Evolutionary conservation across 2,113 vertebrate species (phyloP).

Genomic region (Hyaena hyaena): DNA sequence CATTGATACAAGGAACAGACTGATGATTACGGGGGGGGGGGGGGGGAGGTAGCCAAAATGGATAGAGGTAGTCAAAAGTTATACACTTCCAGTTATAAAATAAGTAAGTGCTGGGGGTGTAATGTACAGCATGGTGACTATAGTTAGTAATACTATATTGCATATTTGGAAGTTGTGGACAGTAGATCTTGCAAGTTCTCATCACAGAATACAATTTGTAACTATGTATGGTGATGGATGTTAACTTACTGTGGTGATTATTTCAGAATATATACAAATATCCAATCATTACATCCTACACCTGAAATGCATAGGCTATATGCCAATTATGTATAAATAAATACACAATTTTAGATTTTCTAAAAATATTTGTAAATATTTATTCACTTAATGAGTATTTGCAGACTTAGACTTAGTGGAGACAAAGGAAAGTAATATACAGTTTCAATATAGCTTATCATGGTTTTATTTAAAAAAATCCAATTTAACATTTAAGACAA

Average conservation of each 20-base stretch:
- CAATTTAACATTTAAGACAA: slow-evolving; percentile 56
- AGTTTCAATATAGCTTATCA: slow-evolving; percentile 54
- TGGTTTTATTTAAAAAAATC: slow-evolving; percentile 48
- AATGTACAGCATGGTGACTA: not conserved
- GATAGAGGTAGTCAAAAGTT: not conserved
- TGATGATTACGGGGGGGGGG: not conserved
- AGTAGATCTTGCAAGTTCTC: not conserved
- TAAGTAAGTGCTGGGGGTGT: not conserved
- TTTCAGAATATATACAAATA: not conserved
- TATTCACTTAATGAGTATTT: slow-evolving; percentile 31
- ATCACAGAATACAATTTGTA: not conserved
- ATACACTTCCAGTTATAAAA: not conserved
- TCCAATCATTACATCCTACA: not conserved
- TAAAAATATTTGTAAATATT: not conserved
- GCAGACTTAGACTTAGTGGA: slow-evolving; percentile 28
- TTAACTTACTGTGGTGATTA: not conserved
- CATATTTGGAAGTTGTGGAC: not conserved
- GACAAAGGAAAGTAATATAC: slow-evolving; percentile 13
- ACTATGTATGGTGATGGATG: not conserved
- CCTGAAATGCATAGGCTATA: not conserved
- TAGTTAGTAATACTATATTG: not conserved
- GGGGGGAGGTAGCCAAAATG: not conserved
- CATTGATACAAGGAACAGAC: not conserved
- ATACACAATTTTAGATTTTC: not conserved
- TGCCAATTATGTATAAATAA: not conserved